Base-by-base conservation (phyloP, 2,797 vertebrate species). In the Falco concolor region DNA sequence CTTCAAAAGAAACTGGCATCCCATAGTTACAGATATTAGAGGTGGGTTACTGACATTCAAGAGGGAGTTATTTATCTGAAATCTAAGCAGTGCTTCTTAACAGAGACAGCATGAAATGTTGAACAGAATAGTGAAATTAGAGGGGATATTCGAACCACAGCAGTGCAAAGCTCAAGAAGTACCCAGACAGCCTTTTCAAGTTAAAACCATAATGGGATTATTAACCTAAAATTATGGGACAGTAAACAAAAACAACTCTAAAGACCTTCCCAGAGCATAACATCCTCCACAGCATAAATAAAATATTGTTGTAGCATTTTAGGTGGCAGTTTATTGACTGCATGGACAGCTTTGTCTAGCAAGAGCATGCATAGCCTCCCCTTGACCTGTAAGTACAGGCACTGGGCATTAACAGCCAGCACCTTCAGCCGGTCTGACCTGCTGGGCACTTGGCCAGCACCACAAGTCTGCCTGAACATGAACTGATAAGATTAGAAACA, bases 401-500 rank as follows among this genome's bases (percentile, higher is more conserved):
- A 40, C 47, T 12, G 22, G 2, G 28, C 56, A 24, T 49, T 38
- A 88, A 47, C 75, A 56, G 49, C 67, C 44, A 44, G 42, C 4
- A 10, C n/a, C 25, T 27, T 61, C 70, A 32, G 75, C 61, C 24
- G 10, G 42, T 44, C 72, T 64, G 90, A 96, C 84, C 86, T 49
- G 77, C 13, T 89, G 77, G 87, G 84, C 93, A 70, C 45, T 30
- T 15, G 11, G 90, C 90, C 92, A 96, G 88, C 50, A 50, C 53
- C 36, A 44, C 52, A 34, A 91, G 34, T 20, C 90, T 73, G 59
- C 70, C 84, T 56, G 38, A 92, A 74, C 77, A 80, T 2, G 49
- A 94, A n/a, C 59, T 20, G 93, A 45, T 93, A 90, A 93, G 88
- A 92, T 93, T 59, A 94, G 83, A 49, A 91, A 82, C 59, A 60